Evolutionary conservation across 2,113 vertebrate genomes (phyloP), one percentile per base, ranked within the genome.

Genomic region (Trogon surrucura): DNA sequence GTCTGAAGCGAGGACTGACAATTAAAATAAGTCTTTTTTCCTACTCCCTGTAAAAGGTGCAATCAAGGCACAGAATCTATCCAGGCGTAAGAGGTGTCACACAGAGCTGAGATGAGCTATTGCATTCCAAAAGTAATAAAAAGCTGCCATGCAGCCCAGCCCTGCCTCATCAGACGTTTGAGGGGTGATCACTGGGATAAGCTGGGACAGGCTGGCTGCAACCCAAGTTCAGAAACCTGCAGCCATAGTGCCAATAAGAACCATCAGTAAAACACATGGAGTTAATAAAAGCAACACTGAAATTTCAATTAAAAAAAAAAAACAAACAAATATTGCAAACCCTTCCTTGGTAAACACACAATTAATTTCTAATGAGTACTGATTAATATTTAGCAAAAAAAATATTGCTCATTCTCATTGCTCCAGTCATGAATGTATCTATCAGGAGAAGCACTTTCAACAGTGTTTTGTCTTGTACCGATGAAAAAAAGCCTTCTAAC

Each of bases 101-200:
- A 88, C n/a, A 13, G 12, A 85, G 56, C 11, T 89, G 85, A 93
- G 83, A 94, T 93, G 85, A 97, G 82, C 56, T 90, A 95, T 86
- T 92, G 72, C 69, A 62, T 91, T 97, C 88, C 89, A 95, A 94
- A 94, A 89, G 83, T 80, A 94, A 6, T 83, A 88, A 90, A 56
- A 83, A 85, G 34, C 51, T 80, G 51, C 82, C 75, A 85, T 5
- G 1, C 16, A 90, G 61, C 34, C 44, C 88, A 91, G 66, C 34
- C 60, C 88, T 94, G 60, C 38, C 64, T 88, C 88, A 66, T 95
- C 73, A 73, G 87, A 38, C 1, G 1, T 83, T 45, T 83, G 48
- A 65, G 69, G 84, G 61, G 47, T 47, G 85, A 95, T 79, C 34
- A 47, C 11, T 70, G 0, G 0, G n/a, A 90, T 84, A 95, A 88